Conservation (phyloP, 2,113 vertebrate species). For the Capra hircus region DNA sequence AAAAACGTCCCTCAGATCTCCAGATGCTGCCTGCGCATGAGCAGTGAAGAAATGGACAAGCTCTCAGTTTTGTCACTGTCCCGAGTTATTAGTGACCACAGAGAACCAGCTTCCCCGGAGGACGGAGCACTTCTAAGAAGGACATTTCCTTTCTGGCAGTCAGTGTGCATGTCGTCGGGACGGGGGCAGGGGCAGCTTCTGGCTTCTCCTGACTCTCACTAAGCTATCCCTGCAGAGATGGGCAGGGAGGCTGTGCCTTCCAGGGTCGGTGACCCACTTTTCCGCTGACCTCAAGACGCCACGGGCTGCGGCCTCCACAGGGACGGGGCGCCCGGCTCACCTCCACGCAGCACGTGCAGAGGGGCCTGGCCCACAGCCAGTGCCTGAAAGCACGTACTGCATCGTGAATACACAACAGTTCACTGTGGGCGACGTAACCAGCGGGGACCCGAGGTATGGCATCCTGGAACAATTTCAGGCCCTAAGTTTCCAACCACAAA, state of each 20-base stretch:
- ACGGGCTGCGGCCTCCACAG: neutral
- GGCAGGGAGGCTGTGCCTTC: neutral
- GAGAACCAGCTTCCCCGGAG: neutral
- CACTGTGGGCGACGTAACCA: neutral
- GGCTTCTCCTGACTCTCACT: neutral
- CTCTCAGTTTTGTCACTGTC: neutral
- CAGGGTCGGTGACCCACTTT: neutral
- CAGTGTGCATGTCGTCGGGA: rapidly evolving
- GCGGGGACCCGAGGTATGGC: neutral
- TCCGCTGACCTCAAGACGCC: neutral
- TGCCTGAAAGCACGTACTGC: neutral
- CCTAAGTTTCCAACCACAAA: neutral
- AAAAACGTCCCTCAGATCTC: neutral
- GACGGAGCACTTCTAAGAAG: neutral
- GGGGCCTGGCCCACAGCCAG: neutral
- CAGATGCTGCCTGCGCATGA: neutral
- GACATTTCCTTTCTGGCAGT: neutral
- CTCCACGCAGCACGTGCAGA: rapidly evolving
- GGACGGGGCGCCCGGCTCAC: rapidly evolving
- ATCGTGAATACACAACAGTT: neutral
- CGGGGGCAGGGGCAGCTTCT: neutral
- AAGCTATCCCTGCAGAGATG: neutral
- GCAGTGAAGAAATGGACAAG: neutral
- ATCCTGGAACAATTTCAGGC: neutral
- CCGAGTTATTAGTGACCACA: neutral